Conservation (phyloP, 2,888 invertebrate genomes). For the Tipula vernalis region DNA sequence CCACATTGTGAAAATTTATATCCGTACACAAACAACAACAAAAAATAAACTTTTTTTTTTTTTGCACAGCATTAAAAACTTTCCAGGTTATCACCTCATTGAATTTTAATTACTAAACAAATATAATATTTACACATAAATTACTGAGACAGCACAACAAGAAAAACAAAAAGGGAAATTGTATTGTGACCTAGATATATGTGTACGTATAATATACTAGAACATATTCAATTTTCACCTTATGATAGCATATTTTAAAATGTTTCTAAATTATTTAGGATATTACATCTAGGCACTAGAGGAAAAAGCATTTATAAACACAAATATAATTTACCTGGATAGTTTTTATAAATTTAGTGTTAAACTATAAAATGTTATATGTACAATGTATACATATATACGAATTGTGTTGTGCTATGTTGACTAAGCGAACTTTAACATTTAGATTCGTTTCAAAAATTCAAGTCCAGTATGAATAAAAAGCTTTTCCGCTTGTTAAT, state of each 20-base stretch:
- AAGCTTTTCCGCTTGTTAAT: not conserved
- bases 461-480: not conserved
- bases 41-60: not conserved
- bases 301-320: not conserved
- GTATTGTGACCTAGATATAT: not conserved
- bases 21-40: not conserved
- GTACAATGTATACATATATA: too few relatives aligned
- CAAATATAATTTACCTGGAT: not conserved
- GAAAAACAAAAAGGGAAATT: not conserved
- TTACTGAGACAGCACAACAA: not conserved
- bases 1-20: not conserved
- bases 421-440: too few relatives aligned
- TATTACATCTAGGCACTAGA: not conserved
- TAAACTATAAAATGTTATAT: too few relatives aligned
- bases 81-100: not conserved
- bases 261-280: not conserved
- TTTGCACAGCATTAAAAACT: not conserved
- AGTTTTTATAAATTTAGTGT: too few relatives aligned
- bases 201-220: not conserved
- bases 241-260: not conserved
- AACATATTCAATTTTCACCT: not conserved
- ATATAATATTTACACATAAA: not conserved
- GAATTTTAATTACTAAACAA: not conserved
- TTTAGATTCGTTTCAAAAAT: too few relatives aligned
- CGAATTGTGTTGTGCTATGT: too few relatives aligned